Base-by-base conservation (phyloP, 2,113 vertebrate genomes). In the Trogon surrucura region DNA sequence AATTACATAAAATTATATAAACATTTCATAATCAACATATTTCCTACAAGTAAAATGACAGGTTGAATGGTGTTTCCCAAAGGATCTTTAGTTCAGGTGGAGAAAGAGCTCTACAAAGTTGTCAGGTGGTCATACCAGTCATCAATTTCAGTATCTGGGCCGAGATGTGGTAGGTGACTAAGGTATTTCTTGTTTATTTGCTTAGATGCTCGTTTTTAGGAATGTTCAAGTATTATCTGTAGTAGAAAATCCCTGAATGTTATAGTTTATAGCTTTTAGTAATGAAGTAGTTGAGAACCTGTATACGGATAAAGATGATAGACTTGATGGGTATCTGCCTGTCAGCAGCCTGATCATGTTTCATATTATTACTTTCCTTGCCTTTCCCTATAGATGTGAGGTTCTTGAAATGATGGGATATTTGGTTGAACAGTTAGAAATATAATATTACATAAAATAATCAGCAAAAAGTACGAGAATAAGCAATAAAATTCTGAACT, bases 291-390 rank as follows among this genome's bases (percentile, higher is more conserved):
- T 17, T 48, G 22, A 88, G 58, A 88, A 77, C 4, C 8, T 57
- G 9, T 34, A 7, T 6, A 10, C 21, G 19, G 38, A 25, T 16
- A 58, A 80, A 58, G 19, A 54, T 0, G 0, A 9, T 4, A 71
- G 36, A 36, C 17, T 34, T 78, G 27, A 50, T 67, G 22, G 6
- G 26, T 66, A 17, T 78, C 34, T 78, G 44, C 44, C 20, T 61
- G 12, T 64, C 20, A 45, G 21, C 19, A 27, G 72, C 41, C 32
- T 32, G n/a, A 44, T 32, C 50, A 13, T 47, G 29, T 66, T 66
- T 54, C 19, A 3, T 41, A 15, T 47, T 70, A 65, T 32, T 74
- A 3, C 25, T 70, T 82, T 13, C 12, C 7, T 47, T 11, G 5
- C 4, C 26, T 75, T 79, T 91, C 82, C 25, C 45, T 82, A 5